These are phyloP conservation scores for Spisula solida DNA, from an alignment of 2,888 invertebrate genomes.

Conservation along the genomic window DNA sequence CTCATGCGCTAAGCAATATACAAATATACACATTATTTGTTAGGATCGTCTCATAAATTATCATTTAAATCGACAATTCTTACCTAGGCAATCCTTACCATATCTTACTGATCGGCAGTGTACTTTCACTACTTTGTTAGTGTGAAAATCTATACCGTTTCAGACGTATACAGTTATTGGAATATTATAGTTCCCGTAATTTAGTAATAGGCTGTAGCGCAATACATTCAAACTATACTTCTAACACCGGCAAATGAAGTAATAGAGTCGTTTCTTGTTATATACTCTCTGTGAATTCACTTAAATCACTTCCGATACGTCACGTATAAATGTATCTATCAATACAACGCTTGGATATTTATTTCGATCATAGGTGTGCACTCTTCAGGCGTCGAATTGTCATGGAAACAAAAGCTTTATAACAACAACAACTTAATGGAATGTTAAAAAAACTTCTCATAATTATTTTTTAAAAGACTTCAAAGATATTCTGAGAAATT, in stretches of 20 bases:
- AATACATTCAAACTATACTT: neutral
- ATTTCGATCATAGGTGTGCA: neutral
- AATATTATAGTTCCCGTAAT: neutral
- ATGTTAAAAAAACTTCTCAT: neutral
- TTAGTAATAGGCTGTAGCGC: neutral
- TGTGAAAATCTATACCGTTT: constrained; percentile 10
- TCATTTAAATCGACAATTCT: neutral
- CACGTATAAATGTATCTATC: too few species aligned
- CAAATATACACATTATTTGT: too few species aligned
- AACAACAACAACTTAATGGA: neutral
- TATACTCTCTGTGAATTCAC: too few species aligned
- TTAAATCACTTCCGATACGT: too few species aligned
- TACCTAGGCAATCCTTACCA: neutral
- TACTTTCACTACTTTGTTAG: neutral
- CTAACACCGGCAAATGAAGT: too few species aligned
- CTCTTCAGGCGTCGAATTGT: neutral
- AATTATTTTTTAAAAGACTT: neutral
- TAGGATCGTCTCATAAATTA: neutral
- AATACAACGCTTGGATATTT: neutral
- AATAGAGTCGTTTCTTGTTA: too few species aligned
- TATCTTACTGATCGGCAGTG: neutral
- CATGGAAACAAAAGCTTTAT: neutral
- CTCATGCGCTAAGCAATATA: too few species aligned
- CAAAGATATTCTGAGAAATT: neutral
- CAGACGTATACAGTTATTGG: neutral